Evolutionary conservation across 2,888 invertebrate species (phyloP).

Genomic region (Steinernema carpocapsae): DNA sequence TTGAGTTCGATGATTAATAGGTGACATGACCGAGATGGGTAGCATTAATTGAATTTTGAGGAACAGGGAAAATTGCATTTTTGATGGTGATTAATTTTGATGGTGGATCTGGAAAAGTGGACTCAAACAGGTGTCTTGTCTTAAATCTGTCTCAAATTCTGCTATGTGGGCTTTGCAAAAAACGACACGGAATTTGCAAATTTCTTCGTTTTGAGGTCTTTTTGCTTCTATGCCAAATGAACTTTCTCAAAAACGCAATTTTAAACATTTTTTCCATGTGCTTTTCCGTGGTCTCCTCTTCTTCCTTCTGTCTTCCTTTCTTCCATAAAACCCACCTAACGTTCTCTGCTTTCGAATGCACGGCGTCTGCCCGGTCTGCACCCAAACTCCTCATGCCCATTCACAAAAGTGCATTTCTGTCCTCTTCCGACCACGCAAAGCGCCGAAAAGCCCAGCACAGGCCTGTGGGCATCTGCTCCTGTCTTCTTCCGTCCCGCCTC

Average conservation of each 20-base stretch:
- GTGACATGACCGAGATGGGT: no score
- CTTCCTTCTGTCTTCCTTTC: not conserved
- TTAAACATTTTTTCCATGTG: not conserved
- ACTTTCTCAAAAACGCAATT: not conserved
- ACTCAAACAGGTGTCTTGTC: not conserved
- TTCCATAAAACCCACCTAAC: not conserved
- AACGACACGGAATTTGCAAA: not conserved
- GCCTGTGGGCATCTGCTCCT: constrained; percentile 30
- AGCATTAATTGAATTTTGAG: no score
- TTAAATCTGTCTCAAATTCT: not conserved
- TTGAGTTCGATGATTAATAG: no score
- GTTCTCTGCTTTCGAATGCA: not conserved
- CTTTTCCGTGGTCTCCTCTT: not conserved
- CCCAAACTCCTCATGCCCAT: not conserved
- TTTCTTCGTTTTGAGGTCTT: not conserved
- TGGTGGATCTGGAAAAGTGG: not conserved
- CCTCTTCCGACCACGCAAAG: not conserved
- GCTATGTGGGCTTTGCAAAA: not conserved
- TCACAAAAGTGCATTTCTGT: constrained; percentile 8
- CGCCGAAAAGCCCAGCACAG: not conserved
- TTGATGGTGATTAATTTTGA: not conserved
- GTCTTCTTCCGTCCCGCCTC: not conserved
- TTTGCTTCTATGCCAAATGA: not conserved
- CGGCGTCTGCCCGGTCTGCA: constrained; percentile 23
- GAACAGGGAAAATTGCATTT: no score